Evolutionary conservation across 2,797 vertebrate genomes (phyloP), one percentile per base, ranked within the genome.

Genomic region (Anomalospiza imberbis): DNA sequence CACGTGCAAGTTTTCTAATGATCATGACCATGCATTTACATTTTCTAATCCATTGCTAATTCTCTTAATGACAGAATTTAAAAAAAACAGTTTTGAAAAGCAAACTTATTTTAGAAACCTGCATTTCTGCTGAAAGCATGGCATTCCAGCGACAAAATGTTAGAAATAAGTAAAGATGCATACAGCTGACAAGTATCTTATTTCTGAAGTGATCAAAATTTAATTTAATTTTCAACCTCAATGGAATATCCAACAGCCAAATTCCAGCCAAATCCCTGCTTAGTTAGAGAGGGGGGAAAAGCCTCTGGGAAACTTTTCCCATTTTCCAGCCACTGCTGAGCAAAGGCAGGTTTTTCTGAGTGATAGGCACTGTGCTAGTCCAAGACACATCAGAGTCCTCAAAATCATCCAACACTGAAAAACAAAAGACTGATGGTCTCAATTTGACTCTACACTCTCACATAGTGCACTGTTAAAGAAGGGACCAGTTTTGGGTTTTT

Each of bases 11-110:
- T 67, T 57, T 71, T 71, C 42, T 83, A 85, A 85, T 47, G 63
- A 92, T 74, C 40, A 14, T 47, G 82, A 71, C 47, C 38, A 63
- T 1, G 1, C 67, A 63, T 66, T 76, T 76, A 70, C 61, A 83
- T 85, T 80, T 74, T 20, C 75, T 92, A 88, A 95, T 83, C 89
- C 89, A 71, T 42, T 57, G 65, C 32, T 80, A 76, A 89, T 80
- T 85, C 72, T 66, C 78, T 47, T 92, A 92, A 89, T 74, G 67
- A 68, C 28, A 75, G 45, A n/a, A 77, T 0, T 61, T 38, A 89
- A 60, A 44, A 55, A 91, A 91, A 71, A 15, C 31, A 83, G 53
- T 65, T 75, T 80, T 42, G 53, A 89, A 42, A 67, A 89, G 31
- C 12, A 67, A 34, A 65, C 4, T 88, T 78, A 32, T 67, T 53